These are phyloP conservation scores for Microdon myrmicae DNA, from an alignment of 2,888 invertebrate species.

Conservation along the genomic window DNA sequence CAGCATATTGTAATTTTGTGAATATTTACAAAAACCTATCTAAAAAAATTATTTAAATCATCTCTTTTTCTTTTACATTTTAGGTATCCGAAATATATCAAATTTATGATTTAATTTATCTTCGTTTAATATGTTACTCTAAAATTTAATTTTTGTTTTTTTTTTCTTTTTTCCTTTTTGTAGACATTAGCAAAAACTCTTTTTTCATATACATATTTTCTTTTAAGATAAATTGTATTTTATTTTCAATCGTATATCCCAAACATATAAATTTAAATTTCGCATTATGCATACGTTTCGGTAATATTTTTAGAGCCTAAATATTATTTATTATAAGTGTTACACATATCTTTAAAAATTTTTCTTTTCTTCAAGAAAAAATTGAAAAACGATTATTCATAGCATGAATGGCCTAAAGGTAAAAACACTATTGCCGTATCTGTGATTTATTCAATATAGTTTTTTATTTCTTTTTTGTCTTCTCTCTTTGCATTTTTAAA, in stretches of 20 bases:
- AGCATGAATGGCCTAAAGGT: constrained; percentile 36
- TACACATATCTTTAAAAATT: constrained; percentile 39
- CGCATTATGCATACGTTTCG: constrained; percentile 39
- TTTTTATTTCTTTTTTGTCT: constrained; percentile 6
- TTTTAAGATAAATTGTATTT: constrained; percentile 46
- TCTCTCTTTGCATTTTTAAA: constrained; percentile 21
- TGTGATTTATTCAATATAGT: constrained; percentile 19
- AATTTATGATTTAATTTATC: constrained; percentile 14
- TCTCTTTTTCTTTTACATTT: constrained; percentile 8
- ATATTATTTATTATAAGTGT: constrained; percentile 52
- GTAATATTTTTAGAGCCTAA: constrained; percentile 53
- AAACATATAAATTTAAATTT: constrained; percentile 38
- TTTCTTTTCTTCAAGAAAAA: constrained; percentile 19
- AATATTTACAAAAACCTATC: constrained; percentile 67
- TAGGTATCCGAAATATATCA: constrained; percentile 33
- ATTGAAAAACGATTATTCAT: constrained; percentile 33
- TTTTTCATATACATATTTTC: no score
- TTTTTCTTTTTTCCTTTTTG: constrained; percentile 35
- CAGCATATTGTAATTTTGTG: constrained; percentile 52
- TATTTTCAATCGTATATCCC: constrained; percentile 44
- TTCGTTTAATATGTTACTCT: constrained; percentile 25
- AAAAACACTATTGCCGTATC: constrained; percentile 22
- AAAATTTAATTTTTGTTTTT: constrained; percentile 38
- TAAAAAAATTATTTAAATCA: constrained; percentile 55
- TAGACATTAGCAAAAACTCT: no score